Evolutionary conservation across 2,888 invertebrate species (phyloP).

Genomic region (Prostheceraeus crozeri): DNA sequence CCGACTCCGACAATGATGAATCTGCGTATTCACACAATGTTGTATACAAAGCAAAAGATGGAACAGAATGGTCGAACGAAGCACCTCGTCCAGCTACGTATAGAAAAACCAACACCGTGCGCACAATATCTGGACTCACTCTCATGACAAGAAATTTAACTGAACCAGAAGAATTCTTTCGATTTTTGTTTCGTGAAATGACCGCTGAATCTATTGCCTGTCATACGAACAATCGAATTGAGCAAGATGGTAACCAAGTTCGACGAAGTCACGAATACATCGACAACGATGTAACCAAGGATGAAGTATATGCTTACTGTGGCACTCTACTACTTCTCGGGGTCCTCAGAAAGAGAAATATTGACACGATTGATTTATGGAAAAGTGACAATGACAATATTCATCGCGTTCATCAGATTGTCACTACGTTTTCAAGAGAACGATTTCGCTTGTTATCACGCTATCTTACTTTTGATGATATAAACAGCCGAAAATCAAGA

Average conservation of each 20-base stretch:
- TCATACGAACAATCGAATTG: slow-evolving; percentile 12
- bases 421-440: slow-evolving; percentile 29
- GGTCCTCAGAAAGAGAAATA: slow-evolving; percentile 6
- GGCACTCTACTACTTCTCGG: slow-evolving; percentile 16
- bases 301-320: slow-evolving; percentile 22
- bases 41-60: neutral
- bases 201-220: slow-evolving; percentile 12
- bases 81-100: slow-evolving; percentile 22
- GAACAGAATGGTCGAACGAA: slow-evolving; percentile 22
- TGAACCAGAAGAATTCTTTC: slow-evolving; percentile 27
- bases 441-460: slow-evolving; percentile 22
- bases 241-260: too few relatives aligned
- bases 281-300: slow-evolving; percentile 13
- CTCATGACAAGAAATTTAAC: slow-evolving; percentile 11
- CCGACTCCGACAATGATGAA: too few relatives aligned
- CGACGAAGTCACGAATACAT: slow-evolving; percentile 28
- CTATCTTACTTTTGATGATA: slow-evolving; percentile 16
- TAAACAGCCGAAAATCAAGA: neutral
- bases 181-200: slow-evolving; percentile 11
- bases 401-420: slow-evolving; percentile 24
- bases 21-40: too few relatives aligned
- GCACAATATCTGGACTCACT: slow-evolving; percentile 4
- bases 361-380: slow-evolving; percentile 22
- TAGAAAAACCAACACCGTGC: slow-evolving; percentile 8
- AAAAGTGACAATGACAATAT: slow-evolving; percentile 19